Conservation (phyloP, 1,140 invertebrate genomes). For the Cydia strobilella region DNA sequence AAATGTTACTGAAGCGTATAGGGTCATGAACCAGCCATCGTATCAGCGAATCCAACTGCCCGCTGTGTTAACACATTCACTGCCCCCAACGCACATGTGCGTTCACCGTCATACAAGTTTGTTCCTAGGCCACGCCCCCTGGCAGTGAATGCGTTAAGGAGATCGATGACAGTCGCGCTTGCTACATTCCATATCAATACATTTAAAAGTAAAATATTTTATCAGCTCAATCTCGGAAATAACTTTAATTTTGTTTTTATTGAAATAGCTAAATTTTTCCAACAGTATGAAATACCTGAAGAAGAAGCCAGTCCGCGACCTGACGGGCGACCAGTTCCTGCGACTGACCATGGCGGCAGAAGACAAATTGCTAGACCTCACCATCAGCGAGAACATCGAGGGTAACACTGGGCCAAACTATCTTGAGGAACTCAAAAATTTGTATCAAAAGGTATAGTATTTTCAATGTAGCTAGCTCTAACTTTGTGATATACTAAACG, state of each 20-base stretch:
- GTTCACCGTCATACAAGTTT: too few relatives aligned
- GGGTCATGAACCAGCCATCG: too few relatives aligned
- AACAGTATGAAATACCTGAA: conserved; percentile 94
- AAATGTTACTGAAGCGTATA: not conserved
- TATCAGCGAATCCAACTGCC: too few relatives aligned
- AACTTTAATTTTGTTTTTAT: not conserved
- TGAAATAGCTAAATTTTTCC: conserved; percentile 39
- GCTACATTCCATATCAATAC: too few relatives aligned
- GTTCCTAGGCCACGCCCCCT: too few relatives aligned
- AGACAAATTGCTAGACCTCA: conserved; percentile 90
- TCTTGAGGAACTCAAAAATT: conserved; percentile 94
- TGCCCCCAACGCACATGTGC: too few relatives aligned
- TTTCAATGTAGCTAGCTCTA: too few relatives aligned
- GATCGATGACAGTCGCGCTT: too few relatives aligned
- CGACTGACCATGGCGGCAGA: conserved; percentile 91
- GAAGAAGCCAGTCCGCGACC: conserved; percentile 95
- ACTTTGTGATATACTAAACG: too few relatives aligned
- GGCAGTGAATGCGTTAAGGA: too few relatives aligned
- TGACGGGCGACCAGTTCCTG: conserved; percentile 95
- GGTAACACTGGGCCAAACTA: conserved; percentile 89
- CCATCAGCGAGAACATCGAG: conserved; percentile 87
- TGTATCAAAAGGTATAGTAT: conserved; percentile 87
- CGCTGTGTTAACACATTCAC: too few relatives aligned
- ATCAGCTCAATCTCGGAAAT: not conserved
- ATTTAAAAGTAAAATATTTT: too few relatives aligned